A percentile compares a stretch with the other conserved stretches of the same genome.
Evolutionary conservation across 2,888 invertebrate genomes (phyloP).

Genomic region (Eueremaeus valkanovi): DNA sequence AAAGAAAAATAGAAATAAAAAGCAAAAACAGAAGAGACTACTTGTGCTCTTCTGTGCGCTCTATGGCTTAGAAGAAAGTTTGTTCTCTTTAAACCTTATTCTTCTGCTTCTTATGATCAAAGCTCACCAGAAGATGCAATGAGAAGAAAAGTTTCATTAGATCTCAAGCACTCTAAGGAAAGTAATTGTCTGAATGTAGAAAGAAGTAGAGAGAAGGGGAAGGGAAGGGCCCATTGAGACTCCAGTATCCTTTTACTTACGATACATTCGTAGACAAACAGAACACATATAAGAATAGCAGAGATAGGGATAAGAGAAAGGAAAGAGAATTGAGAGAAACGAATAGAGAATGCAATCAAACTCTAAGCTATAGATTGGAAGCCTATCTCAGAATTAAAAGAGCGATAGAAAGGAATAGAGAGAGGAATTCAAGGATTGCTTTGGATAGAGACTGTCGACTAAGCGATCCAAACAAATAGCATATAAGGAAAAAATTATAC

Average conservation of each 20-base stretch:
- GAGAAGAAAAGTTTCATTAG: slow-evolving; percentile 42
- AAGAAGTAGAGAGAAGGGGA: background rate
- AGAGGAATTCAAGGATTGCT: slow-evolving; percentile 13
- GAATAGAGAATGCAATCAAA: slow-evolving; percentile 39
- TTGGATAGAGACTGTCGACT: slow-evolving; percentile 26
- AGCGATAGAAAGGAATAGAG: slow-evolving; percentile 29
- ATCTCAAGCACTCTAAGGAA: slow-evolving; percentile 40
- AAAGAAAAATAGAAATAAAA: background rate
- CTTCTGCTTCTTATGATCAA: slow-evolving; percentile 22
- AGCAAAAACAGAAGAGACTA: background rate
- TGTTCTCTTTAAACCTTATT: slow-evolving; percentile 7
- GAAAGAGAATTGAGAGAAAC: slow-evolving; percentile 30
- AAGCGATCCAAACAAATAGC: background rate
- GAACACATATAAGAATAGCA: slow-evolving; percentile 14
- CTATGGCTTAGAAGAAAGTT: slow-evolving; percentile 11
- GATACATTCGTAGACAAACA: slow-evolving; percentile 29
- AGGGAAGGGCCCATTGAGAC: slow-evolving; percentile 35
- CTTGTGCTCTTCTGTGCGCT: background rate
- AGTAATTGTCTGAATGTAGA: slow-evolving; percentile 40
- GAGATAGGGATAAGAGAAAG: slow-evolving; percentile 22
- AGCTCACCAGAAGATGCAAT: slow-evolving; percentile 29
- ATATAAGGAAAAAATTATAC: background rate
- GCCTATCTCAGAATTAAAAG: slow-evolving; percentile 33
- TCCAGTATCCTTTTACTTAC: slow-evolving; percentile 31
- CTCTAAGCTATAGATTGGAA: slow-evolving; percentile 29